Conservation (phyloP, 2,888 invertebrate genomes). For the Iselma pallidipennis region DNA sequence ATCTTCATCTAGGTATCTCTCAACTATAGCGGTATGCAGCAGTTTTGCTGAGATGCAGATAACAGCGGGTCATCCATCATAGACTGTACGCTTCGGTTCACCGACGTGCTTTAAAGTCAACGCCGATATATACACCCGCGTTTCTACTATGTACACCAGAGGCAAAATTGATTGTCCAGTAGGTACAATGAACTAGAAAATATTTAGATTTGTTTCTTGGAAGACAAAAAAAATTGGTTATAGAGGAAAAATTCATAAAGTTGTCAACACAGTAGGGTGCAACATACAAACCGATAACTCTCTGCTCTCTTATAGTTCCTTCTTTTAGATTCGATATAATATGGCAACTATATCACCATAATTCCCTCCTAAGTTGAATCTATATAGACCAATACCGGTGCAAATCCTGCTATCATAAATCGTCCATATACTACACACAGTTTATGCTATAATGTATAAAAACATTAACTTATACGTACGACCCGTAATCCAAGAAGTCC, state of each 20-base stretch:
- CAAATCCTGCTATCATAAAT: background rate
- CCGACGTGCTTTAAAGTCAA: background rate
- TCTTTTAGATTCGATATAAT: background rate
- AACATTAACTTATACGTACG: background rate
- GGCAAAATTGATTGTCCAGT: background rate
- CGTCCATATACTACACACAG: background rate
- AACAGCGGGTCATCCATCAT: constrained; percentile 9
- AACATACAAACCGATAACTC: too few species aligned
- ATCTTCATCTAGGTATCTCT: constrained; percentile 4
- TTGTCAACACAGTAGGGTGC: background rate
- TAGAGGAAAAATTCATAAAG: background rate
- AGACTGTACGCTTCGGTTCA: background rate
- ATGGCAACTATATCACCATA: too few species aligned
- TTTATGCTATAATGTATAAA: too few species aligned
- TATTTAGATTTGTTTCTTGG: background rate
- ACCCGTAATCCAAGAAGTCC: constrained; percentile 13
- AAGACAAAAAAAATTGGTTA: too few species aligned
- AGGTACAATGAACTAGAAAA: background rate
- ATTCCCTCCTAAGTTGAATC: background rate
- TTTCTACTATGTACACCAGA: background rate
- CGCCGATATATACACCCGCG: background rate
- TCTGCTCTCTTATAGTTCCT: background rate
- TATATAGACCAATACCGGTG: background rate
- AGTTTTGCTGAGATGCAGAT: constrained; percentile 9
- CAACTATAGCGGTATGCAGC: constrained; percentile 7